Base-by-base conservation (phyloP, 1,140 invertebrate species). In the Chymomyza costata region DNA sequence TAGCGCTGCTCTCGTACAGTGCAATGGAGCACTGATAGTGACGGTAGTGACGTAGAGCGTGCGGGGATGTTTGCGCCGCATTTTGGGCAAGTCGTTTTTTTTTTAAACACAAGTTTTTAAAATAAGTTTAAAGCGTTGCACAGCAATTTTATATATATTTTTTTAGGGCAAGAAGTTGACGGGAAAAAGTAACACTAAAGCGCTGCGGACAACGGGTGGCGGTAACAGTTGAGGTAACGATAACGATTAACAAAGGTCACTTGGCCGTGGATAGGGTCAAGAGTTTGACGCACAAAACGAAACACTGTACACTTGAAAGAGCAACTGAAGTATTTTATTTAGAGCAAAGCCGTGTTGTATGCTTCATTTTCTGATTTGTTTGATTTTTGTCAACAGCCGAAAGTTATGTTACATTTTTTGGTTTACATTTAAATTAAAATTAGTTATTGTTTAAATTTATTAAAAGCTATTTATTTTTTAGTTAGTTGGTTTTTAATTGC, bases 201-300 rank as follows among this genome's bases (percentile, higher is more conserved):
- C 71, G 71, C 71, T 78, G 71, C 71, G 71, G 73, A 40, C 73
- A 80, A 78, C 73, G 68, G 41, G 50, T 37, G 21, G 34, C 13
- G 21, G 8, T 5, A 25, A 8, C 8, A 25, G 21, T 5, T 8
- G 21, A 25, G 3, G 21, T n/a, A n/a, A n/a, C n/a, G n/a, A n/a
- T n/a, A n/a, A n/a, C n/a, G n/a, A n/a, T n/a, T n/a, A n/a, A n/a
- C n/a, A n/a, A n/a, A n/a, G n/a, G n/a, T n/a, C n/a, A n/a, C n/a
- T n/a, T n/a, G 21, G 21, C 8, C 21, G 21, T 25, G 39, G n/a
- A n/a, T n/a, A n/a, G n/a, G 39, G 53, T 49, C 52, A 56, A 45
- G 31, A 43, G 37, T 16, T 25, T 45, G 49, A 35, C 43, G 32
- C 69, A 74, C 69, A 50, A 56, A 53, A 58, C 57, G 25, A 6